A percentile compares a stretch with the other conserved stretches of the same genome.
Conservation (phyloP, 2,888 invertebrate species). For the Mythimna vitellina region DNA sequence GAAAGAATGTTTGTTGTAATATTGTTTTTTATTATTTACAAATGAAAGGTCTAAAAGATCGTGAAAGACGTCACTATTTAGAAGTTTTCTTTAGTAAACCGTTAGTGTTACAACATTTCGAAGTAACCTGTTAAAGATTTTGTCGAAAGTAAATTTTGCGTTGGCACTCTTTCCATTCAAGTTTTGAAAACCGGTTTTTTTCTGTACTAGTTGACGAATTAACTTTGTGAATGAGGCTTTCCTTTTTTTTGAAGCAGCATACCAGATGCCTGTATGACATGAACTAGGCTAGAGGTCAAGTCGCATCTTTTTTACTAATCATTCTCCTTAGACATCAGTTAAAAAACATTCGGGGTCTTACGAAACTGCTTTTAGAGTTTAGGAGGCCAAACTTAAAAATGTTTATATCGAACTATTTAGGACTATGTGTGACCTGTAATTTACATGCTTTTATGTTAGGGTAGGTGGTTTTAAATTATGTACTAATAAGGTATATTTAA, state of each 20-base stretch:
- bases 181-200: constrained; percentile 42
- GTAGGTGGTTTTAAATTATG: no score
- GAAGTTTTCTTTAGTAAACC: constrained; percentile 29
- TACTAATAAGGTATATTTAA: no score
- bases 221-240: constrained; percentile 24
- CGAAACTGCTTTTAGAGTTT: not conserved
- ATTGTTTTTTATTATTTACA: constrained; percentile 55
- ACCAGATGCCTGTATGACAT: not conserved
- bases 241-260: constrained; percentile 31
- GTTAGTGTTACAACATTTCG: constrained; percentile 37
- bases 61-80: constrained; percentile 44
- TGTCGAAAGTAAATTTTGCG: constrained; percentile 33
- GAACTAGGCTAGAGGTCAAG: constrained; percentile 15
- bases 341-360: no score
- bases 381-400: no score
- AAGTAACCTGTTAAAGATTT: constrained; percentile 16
- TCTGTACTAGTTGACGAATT: constrained; percentile 11
- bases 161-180: constrained; percentile 19
- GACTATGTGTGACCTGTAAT: no score
- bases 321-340: not conserved
- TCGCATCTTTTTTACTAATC: not conserved
- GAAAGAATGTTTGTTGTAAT: constrained; percentile 66
- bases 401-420: no score
- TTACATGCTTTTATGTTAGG: no score
- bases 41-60: constrained; percentile 44